Conservation (phyloP, 2,797 vertebrate species). For the Xenops minutus region DNA sequence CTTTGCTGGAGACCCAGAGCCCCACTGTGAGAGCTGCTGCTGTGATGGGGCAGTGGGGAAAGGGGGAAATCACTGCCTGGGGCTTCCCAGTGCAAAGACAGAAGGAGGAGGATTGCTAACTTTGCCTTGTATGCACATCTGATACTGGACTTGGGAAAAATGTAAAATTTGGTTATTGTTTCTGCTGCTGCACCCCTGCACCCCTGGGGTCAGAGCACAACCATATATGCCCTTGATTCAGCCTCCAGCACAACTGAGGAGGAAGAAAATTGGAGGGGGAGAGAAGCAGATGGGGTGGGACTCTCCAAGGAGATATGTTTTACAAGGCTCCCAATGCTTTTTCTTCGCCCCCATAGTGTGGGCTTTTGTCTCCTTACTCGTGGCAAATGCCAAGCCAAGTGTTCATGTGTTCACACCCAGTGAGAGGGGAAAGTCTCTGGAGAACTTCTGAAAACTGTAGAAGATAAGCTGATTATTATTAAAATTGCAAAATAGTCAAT, state of each 20-base stretch:
- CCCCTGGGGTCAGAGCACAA: neutral
- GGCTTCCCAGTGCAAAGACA: neutral
- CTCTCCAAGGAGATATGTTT: slow-evolving; percentile 7
- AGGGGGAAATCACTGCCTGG: neutral
- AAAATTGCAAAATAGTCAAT: neutral
- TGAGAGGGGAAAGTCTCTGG: neutral
- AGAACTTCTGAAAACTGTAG: neutral
- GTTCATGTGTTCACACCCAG: neutral
- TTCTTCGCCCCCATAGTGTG: neutral
- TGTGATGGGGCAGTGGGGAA: neutral
- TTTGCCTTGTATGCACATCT: slow-evolving; percentile 44
- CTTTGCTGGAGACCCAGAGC: neutral
- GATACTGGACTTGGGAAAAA: neutral
- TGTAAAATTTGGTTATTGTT: neutral
- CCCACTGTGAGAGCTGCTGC: neutral
- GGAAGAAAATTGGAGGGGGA: neutral
- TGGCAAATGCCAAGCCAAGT: neutral
- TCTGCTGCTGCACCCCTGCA: neutral
- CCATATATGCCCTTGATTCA: slow-evolving; percentile 23
- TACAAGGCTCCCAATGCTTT: neutral
- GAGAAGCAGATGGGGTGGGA: neutral
- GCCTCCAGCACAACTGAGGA: neutral
- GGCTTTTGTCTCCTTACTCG: neutral
- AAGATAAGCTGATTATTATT: slow-evolving; percentile 6
- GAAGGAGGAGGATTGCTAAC: neutral